phyloP scores from a whole-genome alignment of 1,140 invertebrate species.

The Pristionchus pacificus region DNA sequence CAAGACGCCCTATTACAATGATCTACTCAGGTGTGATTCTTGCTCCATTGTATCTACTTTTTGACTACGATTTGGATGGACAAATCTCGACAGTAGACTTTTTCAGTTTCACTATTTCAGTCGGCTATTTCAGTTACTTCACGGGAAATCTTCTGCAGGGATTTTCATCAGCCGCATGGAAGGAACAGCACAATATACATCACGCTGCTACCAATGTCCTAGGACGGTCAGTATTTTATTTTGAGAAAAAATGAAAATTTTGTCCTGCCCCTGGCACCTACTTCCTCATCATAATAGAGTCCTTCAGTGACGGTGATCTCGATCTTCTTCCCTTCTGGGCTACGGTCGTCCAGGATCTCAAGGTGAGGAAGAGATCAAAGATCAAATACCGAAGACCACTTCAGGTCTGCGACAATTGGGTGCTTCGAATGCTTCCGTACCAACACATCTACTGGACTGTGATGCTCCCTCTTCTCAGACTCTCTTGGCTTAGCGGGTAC shows the following conservation, averaged over 20 bases:
- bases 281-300: conserved; percentile 7
- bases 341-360: conserved; percentile 51
- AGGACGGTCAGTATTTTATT: conserved; percentile 13
- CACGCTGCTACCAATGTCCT: conserved; percentile 57
- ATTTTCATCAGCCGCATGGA: conserved; percentile 56
- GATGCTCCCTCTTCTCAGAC: conserved; percentile 47
- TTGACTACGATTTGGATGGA: too few species aligned
- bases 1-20: conserved; percentile 33
- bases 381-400: conserved; percentile 11
- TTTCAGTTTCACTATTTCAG: neutral
- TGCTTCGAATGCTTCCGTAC: conserved; percentile 47
- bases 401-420: conserved; percentile 39
- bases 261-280: neutral
- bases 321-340: conserved; percentile 55
- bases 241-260: neutral
- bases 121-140: conserved; percentile 21
- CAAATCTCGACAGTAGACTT: too few species aligned
- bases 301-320: conserved; percentile 48
- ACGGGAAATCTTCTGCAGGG: conserved; percentile 53
- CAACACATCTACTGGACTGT: conserved; percentile 56
- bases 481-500: conserved; percentile 45
- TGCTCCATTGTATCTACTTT: too few species aligned
- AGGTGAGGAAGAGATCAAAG: conserved; percentile 28
- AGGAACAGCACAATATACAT: conserved; percentile 57
- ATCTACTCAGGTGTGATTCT: conserved; percentile 28